Percentiles rank a stretch among this genome's conserved stretches.
Evolutionary conservation across 2,113 vertebrate genomes (phyloP).

Genomic region (Spea multiplicata): DNA sequence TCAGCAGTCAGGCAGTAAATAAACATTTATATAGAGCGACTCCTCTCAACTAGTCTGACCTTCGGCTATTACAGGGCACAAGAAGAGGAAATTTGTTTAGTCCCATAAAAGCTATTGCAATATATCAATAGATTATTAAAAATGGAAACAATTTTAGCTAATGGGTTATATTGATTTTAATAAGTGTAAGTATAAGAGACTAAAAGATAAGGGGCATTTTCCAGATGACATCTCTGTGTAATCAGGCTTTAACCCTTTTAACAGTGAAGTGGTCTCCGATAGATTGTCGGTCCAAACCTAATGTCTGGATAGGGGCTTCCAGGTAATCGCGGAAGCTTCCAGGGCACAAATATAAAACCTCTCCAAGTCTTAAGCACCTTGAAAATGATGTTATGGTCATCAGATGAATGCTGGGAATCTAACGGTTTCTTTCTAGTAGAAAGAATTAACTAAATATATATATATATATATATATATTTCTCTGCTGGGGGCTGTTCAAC

Average conservation of each 20-base stretch:
- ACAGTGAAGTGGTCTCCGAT: background rate
- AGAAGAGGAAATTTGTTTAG: constrained; percentile 81
- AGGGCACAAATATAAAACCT: too few relatives aligned
- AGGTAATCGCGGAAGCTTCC: too few relatives aligned
- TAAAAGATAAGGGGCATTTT: constrained; percentile 64
- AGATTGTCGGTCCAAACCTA: constrained; percentile 14
- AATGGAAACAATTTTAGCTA: constrained; percentile 70
- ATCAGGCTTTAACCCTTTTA: constrained; percentile 41
- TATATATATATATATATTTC: too few relatives aligned
- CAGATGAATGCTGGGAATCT: too few relatives aligned
- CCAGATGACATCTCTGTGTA: constrained; percentile 52
- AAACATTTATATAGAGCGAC: constrained; percentile 73
- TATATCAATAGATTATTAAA: constrained; percentile 81
- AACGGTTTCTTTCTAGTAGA: background rate
- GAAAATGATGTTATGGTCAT: too few relatives aligned
- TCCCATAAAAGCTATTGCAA: constrained; percentile 73
- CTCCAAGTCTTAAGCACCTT: too few relatives aligned
- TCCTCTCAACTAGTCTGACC: constrained; percentile 68
- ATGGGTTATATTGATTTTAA: constrained; percentile 80
- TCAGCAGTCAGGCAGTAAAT: constrained; percentile 81
- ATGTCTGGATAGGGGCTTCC: background rate
- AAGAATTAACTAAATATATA: background rate
- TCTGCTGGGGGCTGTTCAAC: too few relatives aligned
- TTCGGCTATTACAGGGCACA: constrained; percentile 67
- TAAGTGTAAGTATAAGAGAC: constrained; percentile 69